Evolutionary conservation across 1,140 invertebrate species (phyloP).

Genomic region (Bradynema listronoti): DNA sequence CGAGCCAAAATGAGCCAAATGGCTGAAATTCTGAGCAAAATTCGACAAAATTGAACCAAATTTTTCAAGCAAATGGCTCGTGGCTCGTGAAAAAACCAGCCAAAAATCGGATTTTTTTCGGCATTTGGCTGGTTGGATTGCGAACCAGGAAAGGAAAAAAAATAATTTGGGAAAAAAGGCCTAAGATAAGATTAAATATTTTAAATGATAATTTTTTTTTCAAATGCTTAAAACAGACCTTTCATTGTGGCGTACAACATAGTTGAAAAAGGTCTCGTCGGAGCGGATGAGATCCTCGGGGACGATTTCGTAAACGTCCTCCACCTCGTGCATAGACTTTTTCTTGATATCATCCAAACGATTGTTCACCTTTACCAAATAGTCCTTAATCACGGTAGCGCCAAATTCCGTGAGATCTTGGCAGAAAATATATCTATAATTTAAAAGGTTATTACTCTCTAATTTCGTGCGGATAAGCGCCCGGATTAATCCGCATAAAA

Average conservation of each 20-base stretch:
- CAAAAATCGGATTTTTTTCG: no score
- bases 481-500: no score
- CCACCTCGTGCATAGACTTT: constrained; percentile 4
- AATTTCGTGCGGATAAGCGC: background rate
- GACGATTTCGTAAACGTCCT: constrained; percentile 41
- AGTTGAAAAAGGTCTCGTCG: constrained; percentile 31
- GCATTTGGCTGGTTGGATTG: no score
- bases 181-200: no score
- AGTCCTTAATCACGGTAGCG: constrained; percentile 33
- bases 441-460: background rate
- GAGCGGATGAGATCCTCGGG: constrained; percentile 34
- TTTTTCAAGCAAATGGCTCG: no score
- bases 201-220: constrained; percentile 9
- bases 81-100: no score
- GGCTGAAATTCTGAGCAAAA: no score
- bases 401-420: constrained; percentile 60
- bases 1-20: no score
- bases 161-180: no score
- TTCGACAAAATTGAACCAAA: no score
- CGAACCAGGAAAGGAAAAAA: no score
- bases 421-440: constrained; percentile 75
- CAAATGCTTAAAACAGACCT: constrained; percentile 3
- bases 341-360: constrained; percentile 24
- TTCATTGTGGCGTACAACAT: constrained; percentile 32
- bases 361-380: constrained; percentile 39